Percentiles rank a stretch among this genome's conserved stretches.
Evolutionary conservation across 2,888 invertebrate species (phyloP).

Genomic region (Dolomedes plantarius): DNA sequence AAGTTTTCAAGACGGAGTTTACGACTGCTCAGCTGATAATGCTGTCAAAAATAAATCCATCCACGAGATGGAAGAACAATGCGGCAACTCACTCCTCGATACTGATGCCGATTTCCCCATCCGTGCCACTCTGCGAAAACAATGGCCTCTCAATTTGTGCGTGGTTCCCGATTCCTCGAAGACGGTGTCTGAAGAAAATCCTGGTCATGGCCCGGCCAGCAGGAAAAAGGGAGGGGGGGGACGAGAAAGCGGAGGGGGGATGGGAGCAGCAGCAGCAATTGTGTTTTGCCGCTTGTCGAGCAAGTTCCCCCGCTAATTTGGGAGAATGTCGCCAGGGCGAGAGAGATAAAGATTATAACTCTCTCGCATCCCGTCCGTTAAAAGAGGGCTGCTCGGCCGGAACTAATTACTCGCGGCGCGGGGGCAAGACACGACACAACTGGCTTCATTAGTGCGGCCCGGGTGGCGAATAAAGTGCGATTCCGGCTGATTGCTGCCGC

Average conservation of each 20-base stretch:
- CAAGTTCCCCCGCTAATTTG: slow-evolving; percentile 31
- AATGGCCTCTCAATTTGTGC: neutral
- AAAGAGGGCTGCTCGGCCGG: slow-evolving; percentile 24
- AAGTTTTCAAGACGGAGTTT: no score
- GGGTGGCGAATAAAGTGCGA: slow-evolving; percentile 3
- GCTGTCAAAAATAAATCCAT: no score
- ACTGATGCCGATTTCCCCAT: neutral
- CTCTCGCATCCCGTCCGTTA: slow-evolving; percentile 45
- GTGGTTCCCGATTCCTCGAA: neutral
- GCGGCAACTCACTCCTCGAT: no score
- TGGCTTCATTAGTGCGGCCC: neutral
- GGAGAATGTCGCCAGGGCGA: slow-evolving; percentile 15
- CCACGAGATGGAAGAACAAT: no score
- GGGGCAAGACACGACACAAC: neutral
- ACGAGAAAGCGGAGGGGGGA: neutral
- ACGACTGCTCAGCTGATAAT: no score
- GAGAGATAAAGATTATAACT: slow-evolving; percentile 48
- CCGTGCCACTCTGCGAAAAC: neutral
- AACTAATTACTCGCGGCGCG: slow-evolving; percentile 39
- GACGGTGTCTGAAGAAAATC: neutral
- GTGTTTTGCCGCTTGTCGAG: slow-evolving; percentile 23
- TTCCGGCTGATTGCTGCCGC: no score
- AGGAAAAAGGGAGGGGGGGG: neutral
- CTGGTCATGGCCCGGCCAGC: neutral
- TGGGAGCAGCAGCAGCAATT: neutral